phyloP scores from a whole-genome alignment of 1,140 invertebrate species.

The Notospermus geniculatus region DNA sequence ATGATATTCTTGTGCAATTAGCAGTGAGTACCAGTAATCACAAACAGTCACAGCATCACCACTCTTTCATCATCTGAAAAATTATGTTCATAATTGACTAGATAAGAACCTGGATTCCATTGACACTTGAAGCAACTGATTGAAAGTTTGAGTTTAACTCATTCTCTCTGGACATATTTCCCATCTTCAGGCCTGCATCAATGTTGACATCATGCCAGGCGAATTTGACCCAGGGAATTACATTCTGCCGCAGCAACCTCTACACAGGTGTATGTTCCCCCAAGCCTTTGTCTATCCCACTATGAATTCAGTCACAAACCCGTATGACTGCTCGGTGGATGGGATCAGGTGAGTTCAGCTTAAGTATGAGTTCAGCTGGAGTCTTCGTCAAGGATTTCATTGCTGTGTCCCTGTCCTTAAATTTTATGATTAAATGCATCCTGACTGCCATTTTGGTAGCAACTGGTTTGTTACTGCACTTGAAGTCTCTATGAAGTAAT shows the following conservation, averaged over 20 bases:
- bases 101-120: too few relatives aligned
- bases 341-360: conserved; percentile 45
- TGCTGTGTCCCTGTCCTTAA: background rate
- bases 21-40: conserved; percentile 51
- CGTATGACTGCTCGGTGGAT: conserved; percentile 66
- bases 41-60: too few relatives aligned
- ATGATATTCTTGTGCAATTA: conserved; percentile 65
- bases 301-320: conserved; percentile 82
- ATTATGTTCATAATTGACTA: too few relatives aligned
- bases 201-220: conserved; percentile 81
- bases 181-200: conserved; percentile 47
- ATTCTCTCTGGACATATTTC: background rate
- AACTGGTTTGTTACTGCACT: background rate
- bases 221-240: conserved; percentile 83
- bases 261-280: conserved; percentile 79
- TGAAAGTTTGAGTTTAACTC: too few relatives aligned
- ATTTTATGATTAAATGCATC: background rate
- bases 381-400: too few relatives aligned
- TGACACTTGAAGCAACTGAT: too few relatives aligned
- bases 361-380: background rate
- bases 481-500: background rate
- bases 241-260: conserved; percentile 86
- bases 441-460: background rate
- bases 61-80: too few relatives aligned
- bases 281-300: conserved; percentile 63